Evolutionary conservation across 2,797 vertebrate species (phyloP), one percentile per base, ranked within the genome.

Genomic region (Macroramphosus scolopax): DNA sequence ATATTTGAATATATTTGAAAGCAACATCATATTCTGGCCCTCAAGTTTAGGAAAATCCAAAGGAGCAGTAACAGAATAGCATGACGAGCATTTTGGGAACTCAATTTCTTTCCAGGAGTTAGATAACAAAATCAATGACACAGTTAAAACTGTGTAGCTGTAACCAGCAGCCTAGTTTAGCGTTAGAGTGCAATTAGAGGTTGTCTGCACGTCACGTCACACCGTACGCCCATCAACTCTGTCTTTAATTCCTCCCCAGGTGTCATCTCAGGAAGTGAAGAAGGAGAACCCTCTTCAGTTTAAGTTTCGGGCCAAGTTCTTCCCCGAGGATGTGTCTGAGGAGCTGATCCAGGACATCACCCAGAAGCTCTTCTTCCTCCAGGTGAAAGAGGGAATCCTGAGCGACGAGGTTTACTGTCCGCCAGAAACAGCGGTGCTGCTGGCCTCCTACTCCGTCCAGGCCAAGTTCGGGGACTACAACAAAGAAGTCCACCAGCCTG

Each of bases 321-420:
- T 93, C 77, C 96, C 96, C 0, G 96, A 98, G 62, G 96, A 98
- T 0, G 96, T 98, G 53, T 42, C 94, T 0, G 95, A 97, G 68
- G 96, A 98, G 78, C 88, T 98, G 68, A 97, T 98, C 82, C 96
- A 98, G 86, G 95, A 98, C 45, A 91, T 96, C 85, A 98, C 96
- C 0, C 96, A 97, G 88, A 97, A 95, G 88, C 93, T 98, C 0
- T 98, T 97, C 88, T 98, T 98, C 84, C 86, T 98, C 34, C 96
- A 98, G 74, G 93, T 98, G 77, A 98, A 98, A 81, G 96, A 98
- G 2, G 69, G 83, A 16, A 95, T 98, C 63, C 91, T 98, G 48
- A 92, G 89, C 0, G 96, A 98, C 1, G 94, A 98, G 72, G 91
- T 96, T 51, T 98, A 98, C 88, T 98, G 96, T 47, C 95, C 95